These are phyloP conservation scores for Elachura formosa DNA, from an alignment of 2,113 vertebrate species.

Conservation along the genomic window DNA sequence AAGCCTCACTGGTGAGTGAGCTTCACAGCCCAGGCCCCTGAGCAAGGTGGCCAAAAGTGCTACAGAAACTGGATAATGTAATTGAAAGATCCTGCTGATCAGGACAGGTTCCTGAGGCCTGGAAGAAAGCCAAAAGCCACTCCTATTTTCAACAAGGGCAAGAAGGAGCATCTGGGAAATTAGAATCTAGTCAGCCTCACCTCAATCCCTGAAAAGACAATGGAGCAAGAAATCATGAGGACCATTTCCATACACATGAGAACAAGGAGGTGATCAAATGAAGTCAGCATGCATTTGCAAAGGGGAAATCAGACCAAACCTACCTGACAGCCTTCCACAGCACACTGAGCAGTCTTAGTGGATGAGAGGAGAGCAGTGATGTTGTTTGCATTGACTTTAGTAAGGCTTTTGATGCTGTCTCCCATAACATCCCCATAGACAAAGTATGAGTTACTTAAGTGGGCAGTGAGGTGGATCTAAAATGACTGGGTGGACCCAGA, in stretches of 20 bases:
- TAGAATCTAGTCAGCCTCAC: neutral
- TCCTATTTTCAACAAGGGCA: neutral
- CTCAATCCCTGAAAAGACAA: neutral
- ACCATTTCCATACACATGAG: neutral
- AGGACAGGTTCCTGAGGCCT: neutral
- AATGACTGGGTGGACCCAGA: neutral
- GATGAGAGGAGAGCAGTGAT: neutral
- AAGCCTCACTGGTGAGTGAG: neutral
- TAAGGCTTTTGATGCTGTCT: neutral
- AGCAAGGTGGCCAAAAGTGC: neutral
- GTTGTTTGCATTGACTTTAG: neutral
- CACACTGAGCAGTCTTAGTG: neutral
- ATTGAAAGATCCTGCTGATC: neutral
- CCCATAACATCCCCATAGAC: neutral
- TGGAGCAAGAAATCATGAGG: neutral
- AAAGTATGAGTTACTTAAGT: neutral
- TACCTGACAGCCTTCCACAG: neutral
- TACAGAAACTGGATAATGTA: neutral
- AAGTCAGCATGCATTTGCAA: neutral
- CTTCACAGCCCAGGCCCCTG: neutral
- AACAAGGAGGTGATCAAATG: neutral
- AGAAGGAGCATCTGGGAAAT: neutral
- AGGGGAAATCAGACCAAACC: neutral
- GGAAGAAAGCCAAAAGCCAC: neutral
- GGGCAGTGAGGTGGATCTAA: neutral